Base-by-base conservation (phyloP, 1,140 invertebrate species). In the Cotesia typhae region DNA sequence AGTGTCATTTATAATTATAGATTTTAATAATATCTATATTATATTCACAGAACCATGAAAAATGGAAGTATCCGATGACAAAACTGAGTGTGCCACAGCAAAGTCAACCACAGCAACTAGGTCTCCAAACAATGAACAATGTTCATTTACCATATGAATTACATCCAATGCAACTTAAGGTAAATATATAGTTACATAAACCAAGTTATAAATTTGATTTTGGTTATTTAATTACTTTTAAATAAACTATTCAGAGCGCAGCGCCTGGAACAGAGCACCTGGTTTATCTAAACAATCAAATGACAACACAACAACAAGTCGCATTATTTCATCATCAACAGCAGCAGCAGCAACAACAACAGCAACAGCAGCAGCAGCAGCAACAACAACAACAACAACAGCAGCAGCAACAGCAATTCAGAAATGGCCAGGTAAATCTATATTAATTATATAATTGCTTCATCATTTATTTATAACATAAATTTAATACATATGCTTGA, bases 1-100 rank as follows among this genome's bases (percentile, higher is more conserved):
- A 17, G 17, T 17, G 17, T 17, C 17, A 17, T 17, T 17, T 17
- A 17, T 0, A 17, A 47, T 3, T 47, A 47, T 5, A 3, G 10
- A 6, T 6, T 9, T 47, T 2, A 10, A 10, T 47, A 47, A 47
- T 3, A 47, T 47, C 28, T 28, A 47, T 9, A 47, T 9, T 47
- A 73, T 74, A 72, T 37, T 63, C 90, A 76, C 85, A 92, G 91
- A 92, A 90, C 85, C 90, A 91, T 84, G 91, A 92, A 82, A 92
- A 92, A 86, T 92, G 91, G 91, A 92, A 92, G 82, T 91, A 89
- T 85, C 82, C 88, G 83, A 82, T 88, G 80, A 84, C 82, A 76
- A 90, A 87, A 78, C 82, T 85, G 74, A 84, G 76, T 80, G 87
- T 89, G 77, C 87, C 89, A 60, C 89, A 90, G 80, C 87, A 89